Evolutionary conservation across 1,140 invertebrate species (phyloP).

Genomic region (Aphidius gifuensis): DNA sequence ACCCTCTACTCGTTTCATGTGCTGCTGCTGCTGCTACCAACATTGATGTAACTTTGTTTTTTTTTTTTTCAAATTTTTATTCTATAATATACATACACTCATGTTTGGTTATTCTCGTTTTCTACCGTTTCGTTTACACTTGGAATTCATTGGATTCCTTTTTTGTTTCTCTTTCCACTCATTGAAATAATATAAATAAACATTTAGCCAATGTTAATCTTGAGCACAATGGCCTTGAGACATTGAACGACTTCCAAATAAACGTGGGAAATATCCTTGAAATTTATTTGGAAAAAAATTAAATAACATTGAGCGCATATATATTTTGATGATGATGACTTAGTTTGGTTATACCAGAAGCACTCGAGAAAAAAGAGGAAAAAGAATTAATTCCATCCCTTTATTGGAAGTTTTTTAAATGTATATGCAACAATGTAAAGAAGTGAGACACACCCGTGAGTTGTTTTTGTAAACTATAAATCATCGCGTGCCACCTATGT

Average conservation of each 20-base stretch:
- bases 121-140: constrained; percentile 1
- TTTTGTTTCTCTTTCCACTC: neutral
- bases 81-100: neutral
- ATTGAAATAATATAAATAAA: no score
- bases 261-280: constrained; percentile 2
- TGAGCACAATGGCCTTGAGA: no score
- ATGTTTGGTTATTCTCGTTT: neutral
- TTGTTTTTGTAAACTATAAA: constrained; percentile 50
- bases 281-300: neutral
- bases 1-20: neutral
- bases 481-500: constrained; percentile 48
- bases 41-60: neutral
- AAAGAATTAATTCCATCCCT: neutral
- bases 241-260: constrained; percentile 15
- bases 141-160: constrained; percentile 17
- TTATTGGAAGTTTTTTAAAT: no score
- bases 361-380: neutral
- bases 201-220: no score
- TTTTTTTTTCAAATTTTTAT: neutral
- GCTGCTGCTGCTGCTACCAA: constrained; percentile 1
- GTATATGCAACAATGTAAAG: neutral
- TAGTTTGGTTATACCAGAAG: neutral
- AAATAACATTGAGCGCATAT: no score
- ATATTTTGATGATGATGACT: neutral
- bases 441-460: constrained; percentile 22